A percentile compares a stretch with the other conserved stretches of the same genome.
These are phyloP conservation scores for Calameuta filiformis DNA, from an alignment of 2,888 invertebrate species.

Conservation along the genomic window DNA sequence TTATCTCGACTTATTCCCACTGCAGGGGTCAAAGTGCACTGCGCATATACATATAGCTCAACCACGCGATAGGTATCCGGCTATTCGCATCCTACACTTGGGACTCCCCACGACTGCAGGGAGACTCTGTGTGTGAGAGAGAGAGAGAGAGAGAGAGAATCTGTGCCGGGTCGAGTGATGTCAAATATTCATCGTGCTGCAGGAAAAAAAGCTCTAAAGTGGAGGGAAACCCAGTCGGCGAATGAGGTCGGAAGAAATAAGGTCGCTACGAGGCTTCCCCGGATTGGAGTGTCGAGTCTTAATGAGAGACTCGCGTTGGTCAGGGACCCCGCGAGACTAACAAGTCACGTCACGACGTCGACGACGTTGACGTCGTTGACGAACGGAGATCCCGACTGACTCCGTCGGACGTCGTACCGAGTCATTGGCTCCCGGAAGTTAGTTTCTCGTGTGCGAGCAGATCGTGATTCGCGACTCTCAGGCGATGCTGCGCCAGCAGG, in stretches of 20 bases:
- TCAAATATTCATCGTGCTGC: neutral
- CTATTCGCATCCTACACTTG: no score
- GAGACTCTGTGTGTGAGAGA: neutral
- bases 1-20: neutral
- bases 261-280: neutral
- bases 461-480: neutral
- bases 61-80: neutral
- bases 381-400: neutral
- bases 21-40: neutral
- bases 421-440: no score
- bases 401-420: no score
- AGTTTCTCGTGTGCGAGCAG: neutral
- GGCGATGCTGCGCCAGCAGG: neutral
- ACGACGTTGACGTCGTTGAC: constrained; percentile 28
- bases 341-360: constrained; percentile 36
- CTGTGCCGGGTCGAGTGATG: neutral
- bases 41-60: neutral
- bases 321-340: no score
- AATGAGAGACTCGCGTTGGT: no score
- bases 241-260: neutral
- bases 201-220: neutral
- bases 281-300: neutral
- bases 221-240: neutral
- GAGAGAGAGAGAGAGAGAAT: neutral
- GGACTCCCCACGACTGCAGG: neutral